Evolutionary conservation across 2,797 vertebrate species (phyloP).

Genomic region (Parotocinclus haroldoi): DNA sequence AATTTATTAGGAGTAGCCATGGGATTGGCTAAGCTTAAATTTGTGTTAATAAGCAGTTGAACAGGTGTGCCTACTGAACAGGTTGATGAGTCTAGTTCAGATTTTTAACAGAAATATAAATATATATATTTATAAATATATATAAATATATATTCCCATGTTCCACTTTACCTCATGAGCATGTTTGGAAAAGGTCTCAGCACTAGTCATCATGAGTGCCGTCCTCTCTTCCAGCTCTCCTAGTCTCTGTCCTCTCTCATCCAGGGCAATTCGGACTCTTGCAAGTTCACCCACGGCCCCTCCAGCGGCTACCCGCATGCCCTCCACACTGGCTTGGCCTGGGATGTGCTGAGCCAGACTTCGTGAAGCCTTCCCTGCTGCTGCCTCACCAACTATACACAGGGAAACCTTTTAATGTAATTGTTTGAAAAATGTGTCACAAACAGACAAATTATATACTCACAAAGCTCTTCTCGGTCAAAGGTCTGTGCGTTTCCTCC

Average conservation of each 20-base stretch:
- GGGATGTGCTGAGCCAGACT: constrained; percentile 96
- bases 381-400: constrained; percentile 86
- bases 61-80: no score
- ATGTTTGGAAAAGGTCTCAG: constrained; percentile 92
- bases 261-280: constrained; percentile 86
- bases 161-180: constrained; percentile 84
- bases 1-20: no score
- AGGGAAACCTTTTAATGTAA: background rate
- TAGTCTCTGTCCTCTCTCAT: constrained; percentile 91
- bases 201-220: constrained; percentile 93
- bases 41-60: no score
- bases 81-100: background rate
- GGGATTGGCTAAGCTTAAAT: no score
- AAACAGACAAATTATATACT: constrained; percentile 57
- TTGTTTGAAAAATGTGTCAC: background rate
- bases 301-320: constrained; percentile 85
- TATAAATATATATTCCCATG: background rate
- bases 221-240: constrained; percentile 95
- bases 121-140: no score
- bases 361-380: constrained; percentile 90
- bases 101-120: background rate
- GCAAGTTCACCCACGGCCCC: constrained; percentile 89
- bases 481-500: constrained; percentile 92
- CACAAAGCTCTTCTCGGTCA: constrained; percentile 96
- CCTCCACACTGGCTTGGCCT: constrained; percentile 84